phyloP scores from a whole-genome alignment of 2,797 vertebrate species.

The Sparus aurata region DNA sequence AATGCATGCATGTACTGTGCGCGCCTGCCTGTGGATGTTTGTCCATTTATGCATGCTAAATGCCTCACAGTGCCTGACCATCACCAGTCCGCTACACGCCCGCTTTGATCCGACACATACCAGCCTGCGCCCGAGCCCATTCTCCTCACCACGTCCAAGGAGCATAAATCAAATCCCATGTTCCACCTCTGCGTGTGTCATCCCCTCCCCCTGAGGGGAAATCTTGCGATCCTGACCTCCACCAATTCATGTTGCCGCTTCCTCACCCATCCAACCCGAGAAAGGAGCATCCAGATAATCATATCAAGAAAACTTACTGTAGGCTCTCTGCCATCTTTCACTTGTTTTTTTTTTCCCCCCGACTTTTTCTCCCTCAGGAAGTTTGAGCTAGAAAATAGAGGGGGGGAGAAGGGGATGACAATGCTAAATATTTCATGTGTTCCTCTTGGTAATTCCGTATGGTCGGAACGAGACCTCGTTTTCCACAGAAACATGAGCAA shows the following conservation, averaged over 20 bases:
- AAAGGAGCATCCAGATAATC: conserved; percentile 41
- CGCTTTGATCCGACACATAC: conserved; percentile 36
- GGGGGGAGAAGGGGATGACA: conserved; percentile 58
- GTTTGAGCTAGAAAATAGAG: conserved; percentile 55
- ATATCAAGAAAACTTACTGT: conserved; percentile 24
- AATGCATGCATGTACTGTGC: conserved; percentile 59
- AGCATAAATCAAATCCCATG: conserved; percentile 72
- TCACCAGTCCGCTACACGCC: conserved; percentile 27
- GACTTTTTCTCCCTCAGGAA: conserved; percentile 47
- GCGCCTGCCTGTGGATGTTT: conserved; percentile 34
- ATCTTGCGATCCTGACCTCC: conserved; percentile 43
- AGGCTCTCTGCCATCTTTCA: conserved; percentile 32
- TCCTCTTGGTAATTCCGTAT: conserved; percentile 76
- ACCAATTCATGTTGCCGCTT: conserved; percentile 1
- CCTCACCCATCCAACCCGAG: not conserved
- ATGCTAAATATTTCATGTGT: conserved; percentile 83
- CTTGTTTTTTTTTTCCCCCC: conserved; percentile 22
- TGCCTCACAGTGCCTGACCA: conserved; percentile 35
- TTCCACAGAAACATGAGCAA: conserved; percentile 72
- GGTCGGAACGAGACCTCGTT: conserved; percentile 74
- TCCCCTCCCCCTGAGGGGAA: conserved; percentile 34
- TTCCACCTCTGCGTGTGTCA: conserved; percentile 55
- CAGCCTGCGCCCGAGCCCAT: not conserved
- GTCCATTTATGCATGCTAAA: conserved; percentile 60
- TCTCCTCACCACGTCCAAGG: conserved; percentile 23